Conservation (phyloP, 2,797 vertebrate genomes). For the Botia almorhae region DNA sequence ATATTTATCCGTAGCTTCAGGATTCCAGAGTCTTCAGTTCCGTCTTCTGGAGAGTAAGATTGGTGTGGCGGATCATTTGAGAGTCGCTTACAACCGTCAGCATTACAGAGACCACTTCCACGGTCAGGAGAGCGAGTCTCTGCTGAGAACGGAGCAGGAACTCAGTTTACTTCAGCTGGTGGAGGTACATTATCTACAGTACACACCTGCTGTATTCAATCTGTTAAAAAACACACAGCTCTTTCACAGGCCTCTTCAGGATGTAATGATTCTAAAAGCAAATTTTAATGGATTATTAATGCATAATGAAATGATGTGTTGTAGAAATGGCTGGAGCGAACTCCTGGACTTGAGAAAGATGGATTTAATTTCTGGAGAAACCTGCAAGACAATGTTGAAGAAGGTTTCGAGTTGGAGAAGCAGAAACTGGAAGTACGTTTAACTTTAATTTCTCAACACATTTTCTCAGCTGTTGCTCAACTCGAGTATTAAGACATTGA, state of each 20-base stretch:
- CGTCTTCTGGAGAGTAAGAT: constrained; percentile 96
- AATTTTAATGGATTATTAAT: not conserved
- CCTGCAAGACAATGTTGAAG: constrained; percentile 87
- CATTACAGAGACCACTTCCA: constrained; percentile 94
- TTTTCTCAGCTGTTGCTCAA: not conserved
- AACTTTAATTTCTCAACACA: not conserved
- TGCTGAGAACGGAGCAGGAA: constrained; percentile 85
- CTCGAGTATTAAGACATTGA: not conserved
- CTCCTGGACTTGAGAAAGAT: constrained; percentile 88
- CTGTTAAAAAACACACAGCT: not conserved
- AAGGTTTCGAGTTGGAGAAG: constrained; percentile 84
- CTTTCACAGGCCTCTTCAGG: not conserved
- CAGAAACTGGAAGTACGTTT: constrained; percentile 82
- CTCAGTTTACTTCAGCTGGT: constrained; percentile 88
- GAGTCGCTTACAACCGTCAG: constrained; percentile 92
- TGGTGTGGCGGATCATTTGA: constrained; percentile 87
- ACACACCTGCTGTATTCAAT: not conserved
- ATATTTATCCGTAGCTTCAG: constrained; percentile 89
- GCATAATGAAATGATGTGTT: not conserved
- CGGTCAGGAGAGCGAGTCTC: constrained; percentile 82
- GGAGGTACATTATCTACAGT: constrained; percentile 77
- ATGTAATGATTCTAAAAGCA: not conserved
- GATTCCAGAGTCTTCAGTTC: constrained; percentile 93
- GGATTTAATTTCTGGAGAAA: constrained; percentile 96
- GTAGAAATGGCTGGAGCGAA: constrained; percentile 97